A percentile compares a stretch with the other conserved stretches of the same genome.
These are phyloP conservation scores for Siderastrea radians DNA, from an alignment of 92 coral and sea anemone species.

Conservation along the genomic window DNA sequence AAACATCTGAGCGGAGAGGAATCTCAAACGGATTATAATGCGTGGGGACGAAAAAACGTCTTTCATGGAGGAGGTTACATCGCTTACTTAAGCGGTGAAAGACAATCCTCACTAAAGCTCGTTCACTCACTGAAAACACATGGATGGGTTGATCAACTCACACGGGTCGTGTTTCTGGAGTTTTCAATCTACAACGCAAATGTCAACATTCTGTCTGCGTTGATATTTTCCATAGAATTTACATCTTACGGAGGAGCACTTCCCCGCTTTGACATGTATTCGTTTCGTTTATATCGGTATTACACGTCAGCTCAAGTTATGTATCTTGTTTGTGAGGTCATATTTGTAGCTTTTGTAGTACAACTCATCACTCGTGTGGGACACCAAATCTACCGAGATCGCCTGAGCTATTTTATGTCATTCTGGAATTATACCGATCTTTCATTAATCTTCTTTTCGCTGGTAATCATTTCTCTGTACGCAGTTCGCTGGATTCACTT, in stretches of 20 bases:
- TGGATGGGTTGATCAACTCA: conserved; percentile 66
- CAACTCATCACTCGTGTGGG: conserved; percentile 53
- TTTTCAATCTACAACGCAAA: conserved; percentile 76
- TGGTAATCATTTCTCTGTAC: conserved; percentile 63
- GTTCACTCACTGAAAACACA: conserved; percentile 46
- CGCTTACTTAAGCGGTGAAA: conserved; percentile 53
- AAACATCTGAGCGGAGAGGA: conserved; percentile 60
- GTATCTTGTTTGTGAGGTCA: conserved; percentile 73
- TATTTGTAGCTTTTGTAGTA: conserved; percentile 70
- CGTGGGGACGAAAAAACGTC: conserved; percentile 38
- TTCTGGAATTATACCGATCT: conserved; percentile 75
- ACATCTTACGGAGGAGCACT: conserved; percentile 69
- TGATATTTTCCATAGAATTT: conserved; percentile 64
- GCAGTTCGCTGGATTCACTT: conserved; percentile 63
- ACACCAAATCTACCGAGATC: conserved; percentile 46
- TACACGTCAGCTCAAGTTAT: conserved; percentile 65
- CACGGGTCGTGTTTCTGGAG: conserved; percentile 73
- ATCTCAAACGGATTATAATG: conserved; percentile 68
- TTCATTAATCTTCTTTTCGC: conserved; percentile 55
- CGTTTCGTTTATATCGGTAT: conserved; percentile 79
- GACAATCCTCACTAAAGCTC: conserved; percentile 33
- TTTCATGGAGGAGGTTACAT: conserved; percentile 76
- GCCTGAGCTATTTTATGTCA: conserved; percentile 55
- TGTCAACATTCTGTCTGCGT: conserved; percentile 54
- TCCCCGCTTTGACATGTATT: conserved; percentile 60